phyloP scores from a whole-genome alignment of 1,140 invertebrate species.

The Drosophila subobscura region DNA sequence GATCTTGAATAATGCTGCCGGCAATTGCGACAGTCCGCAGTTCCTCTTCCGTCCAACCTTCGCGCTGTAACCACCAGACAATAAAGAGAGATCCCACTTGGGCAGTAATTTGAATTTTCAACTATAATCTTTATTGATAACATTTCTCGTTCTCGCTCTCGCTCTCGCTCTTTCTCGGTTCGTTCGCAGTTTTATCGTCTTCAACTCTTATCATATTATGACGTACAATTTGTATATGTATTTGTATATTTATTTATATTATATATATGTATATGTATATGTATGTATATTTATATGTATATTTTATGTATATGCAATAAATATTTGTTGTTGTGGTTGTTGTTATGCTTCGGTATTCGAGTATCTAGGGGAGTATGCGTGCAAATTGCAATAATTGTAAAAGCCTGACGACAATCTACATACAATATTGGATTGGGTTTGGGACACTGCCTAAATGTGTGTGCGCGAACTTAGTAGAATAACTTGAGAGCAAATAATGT shows the following conservation, averaged over 20 bases:
- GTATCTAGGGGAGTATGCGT: constrained; percentile 52
- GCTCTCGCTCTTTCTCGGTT: constrained; percentile 46
- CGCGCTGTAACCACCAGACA: constrained; percentile 31
- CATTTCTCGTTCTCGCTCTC: constrained; percentile 47
- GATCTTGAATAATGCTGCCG: constrained; percentile 73
- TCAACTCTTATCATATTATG: constrained; percentile 71
- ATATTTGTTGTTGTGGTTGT: constrained; percentile 51
- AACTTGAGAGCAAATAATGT: constrained; percentile 55
- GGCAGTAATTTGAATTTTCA: constrained; percentile 67
- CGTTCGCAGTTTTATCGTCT: constrained; percentile 59
- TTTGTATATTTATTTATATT: constrained; percentile 40
- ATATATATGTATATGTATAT: constrained; percentile 18
- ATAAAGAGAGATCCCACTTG: constrained; percentile 9
- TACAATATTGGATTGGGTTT: constrained; percentile 24
- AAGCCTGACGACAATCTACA: constrained; percentile 48
- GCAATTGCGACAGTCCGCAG: constrained; percentile 50
- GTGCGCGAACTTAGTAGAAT: constrained; percentile 48
- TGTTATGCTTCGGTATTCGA: constrained; percentile 18
- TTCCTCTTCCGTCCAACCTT: constrained; percentile 71
- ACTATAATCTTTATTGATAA: constrained; percentile 83
- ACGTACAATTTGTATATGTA: constrained; percentile 61
- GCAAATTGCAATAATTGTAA: constrained; percentile 39
- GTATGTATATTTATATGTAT: constrained; percentile 20
- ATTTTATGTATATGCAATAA: constrained; percentile 66
- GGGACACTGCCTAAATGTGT: constrained; percentile 30